Base-by-base conservation (phyloP, 2,113 vertebrate genomes). In the Pavo muticus region DNA sequence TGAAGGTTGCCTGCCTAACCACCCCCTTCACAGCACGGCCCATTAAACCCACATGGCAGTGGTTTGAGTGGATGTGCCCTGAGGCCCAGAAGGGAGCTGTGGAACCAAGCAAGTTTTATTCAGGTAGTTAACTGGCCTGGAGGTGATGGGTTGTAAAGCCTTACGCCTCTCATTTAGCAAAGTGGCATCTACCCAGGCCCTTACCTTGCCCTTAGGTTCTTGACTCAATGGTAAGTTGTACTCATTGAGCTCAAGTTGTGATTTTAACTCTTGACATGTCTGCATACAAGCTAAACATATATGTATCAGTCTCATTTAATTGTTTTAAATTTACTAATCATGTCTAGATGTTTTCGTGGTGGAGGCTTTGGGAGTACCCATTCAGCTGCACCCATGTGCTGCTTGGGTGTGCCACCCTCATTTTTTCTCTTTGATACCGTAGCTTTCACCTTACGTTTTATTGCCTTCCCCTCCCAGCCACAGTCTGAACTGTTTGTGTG, bases 131-230 rank as follows among this genome's bases (percentile, higher is more conserved):
- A 56, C 48, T 65, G 39, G 71, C 77, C 52, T 82, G 67, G 67
- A 89, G 81, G 29, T 84, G 59, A 47, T 76, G 84, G 57, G 52
- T 77, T 88, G 57, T 94, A 87, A 93, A 87, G 64, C 73, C 27
- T 81, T 84, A 44, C 81, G 45, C 0, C 8, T 17, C 68, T 91
- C 48, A 6, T 18, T 27, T 30, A 47, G 45, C 32, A 27, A 68
- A 86, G 67, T 57, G 77, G 52, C 32, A 16, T 74, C 56, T 91
- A 56, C 76, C 25, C 42, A 48, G 61, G 83, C 47, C 57, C 16
- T 83, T 74, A 52, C 19, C 42, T 86, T 67, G 64, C 79, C 72
- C 40, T 71, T 52, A 65, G 65, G 76, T 84, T 73, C 68, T 64
- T 78, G 57, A 71, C n/a, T 71, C 77, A 67, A 8, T 14, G 48